Evolutionary conservation across 2,888 invertebrate genomes (phyloP), one percentile per base, ranked within the genome.

Genomic region (Agonopterix heracliana): DNA sequence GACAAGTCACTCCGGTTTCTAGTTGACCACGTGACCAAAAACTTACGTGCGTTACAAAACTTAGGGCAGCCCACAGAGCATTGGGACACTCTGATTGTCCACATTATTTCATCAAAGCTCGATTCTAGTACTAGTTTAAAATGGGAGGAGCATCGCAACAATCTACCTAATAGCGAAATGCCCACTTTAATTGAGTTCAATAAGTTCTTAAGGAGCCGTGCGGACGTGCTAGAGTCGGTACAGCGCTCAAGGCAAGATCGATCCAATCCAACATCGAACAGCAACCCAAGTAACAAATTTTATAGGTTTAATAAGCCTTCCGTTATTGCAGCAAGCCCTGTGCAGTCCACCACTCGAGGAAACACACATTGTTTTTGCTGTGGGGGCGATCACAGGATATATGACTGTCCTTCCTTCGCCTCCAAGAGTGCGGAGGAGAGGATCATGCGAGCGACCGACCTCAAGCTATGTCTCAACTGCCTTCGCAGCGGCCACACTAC

Each of bases 161-260:
- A 2, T 40, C 36, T 48, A 0, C 46, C 45, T 4, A 60, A 56
- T 13, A n/a, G n/a, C n/a, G n/a, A n/a, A n/a, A 17, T 44, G 1
- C 62, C 62, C 4, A 59, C 43, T 0, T 54, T 63, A 44, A 51
- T 59, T 0, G 51, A 60, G 9, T 61, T 63, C 14, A 44, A 49
- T 47, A 56, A 56, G 34, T 63, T 64, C 38, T n/a, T 64, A 2
- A 60, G 26, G 7, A 54, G 62, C 13, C 57, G 63, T 0, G 64
- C 64, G 0, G 49, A 63, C 43, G 57, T 63, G 0, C 44, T 66
- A 0, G 62, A 66, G 34, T 51, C 61, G 0, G 4, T 58, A 38
- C 41, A 48, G 47, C 56, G 59, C 0, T 57, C 47, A 36, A 54
- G 45, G 12, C 36, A 42, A 9, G 7, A 48, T 46, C n/a, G n/a